These are phyloP conservation scores for Sternotherus odoratus DNA, from an alignment of 2,797 vertebrate species.

Conservation along the genomic window DNA sequence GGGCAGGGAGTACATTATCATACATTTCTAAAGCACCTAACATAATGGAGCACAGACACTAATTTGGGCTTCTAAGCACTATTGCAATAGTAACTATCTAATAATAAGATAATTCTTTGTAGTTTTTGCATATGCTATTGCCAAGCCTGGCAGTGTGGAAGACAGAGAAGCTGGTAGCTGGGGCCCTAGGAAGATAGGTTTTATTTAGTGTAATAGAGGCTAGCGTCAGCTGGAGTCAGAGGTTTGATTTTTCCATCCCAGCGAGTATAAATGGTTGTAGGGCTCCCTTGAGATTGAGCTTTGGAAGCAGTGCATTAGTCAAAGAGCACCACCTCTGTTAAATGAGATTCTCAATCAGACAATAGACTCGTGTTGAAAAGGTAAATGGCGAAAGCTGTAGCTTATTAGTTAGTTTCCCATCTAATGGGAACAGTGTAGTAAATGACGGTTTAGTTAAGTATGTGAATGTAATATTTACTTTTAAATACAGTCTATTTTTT, in stretches of 20 bases:
- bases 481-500: neutral
- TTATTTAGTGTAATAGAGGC: slow-evolving; percentile 46
- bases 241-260: slow-evolving; percentile 50
- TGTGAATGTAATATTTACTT: neutral
- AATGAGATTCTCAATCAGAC: neutral
- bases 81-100: neutral
- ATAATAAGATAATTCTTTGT: neutral
- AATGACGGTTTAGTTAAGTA: neutral
- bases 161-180: neutral
- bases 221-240: slow-evolving; percentile 56
- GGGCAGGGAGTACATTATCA: neutral
- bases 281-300: slow-evolving; percentile 26
- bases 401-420: neutral
- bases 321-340: neutral
- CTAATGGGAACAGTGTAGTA: slow-evolving; percentile 1
- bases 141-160: neutral
- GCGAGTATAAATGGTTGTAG: neutral
- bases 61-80: neutral
- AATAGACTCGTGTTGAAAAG: neutral
- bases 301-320: neutral
- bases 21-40: neutral
- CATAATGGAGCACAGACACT: neutral
- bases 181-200: neutral
- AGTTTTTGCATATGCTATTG: slow-evolving; percentile 18
- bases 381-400: slow-evolving; percentile 16